Evolutionary conservation across 1,140 invertebrate species (phyloP).

Genomic region (Lithobius niger): DNA sequence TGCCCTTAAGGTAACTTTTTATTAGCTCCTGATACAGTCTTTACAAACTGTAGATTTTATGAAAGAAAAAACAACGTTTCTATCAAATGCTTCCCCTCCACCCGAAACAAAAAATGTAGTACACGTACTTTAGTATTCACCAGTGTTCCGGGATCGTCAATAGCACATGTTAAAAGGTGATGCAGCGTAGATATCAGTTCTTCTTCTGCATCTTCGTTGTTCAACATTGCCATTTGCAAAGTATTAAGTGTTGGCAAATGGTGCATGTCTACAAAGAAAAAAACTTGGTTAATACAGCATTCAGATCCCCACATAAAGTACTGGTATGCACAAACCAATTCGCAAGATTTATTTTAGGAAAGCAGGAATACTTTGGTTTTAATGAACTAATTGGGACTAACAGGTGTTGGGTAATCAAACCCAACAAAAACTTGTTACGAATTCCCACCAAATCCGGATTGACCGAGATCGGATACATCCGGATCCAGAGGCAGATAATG

Average conservation of each 20-base stretch:
- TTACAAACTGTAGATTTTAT: no score
- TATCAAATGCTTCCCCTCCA: no score
- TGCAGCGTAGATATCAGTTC: constrained; percentile 76
- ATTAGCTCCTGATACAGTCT: no score
- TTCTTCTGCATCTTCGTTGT: constrained; percentile 70
- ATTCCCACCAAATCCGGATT: background rate
- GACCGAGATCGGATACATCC: no score
- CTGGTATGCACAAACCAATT: no score
- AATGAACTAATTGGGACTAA: constrained; percentile 7
- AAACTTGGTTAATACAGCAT: constrained; percentile 11
- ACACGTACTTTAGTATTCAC: background rate
- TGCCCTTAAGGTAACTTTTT: no score
- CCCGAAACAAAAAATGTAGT: no score
- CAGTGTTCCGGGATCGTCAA: constrained; percentile 86
- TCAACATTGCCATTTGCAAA: constrained; percentile 68
- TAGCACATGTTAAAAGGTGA: constrained; percentile 77
- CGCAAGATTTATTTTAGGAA: no score
- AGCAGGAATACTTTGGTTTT: no score
- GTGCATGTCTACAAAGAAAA: constrained; percentile 54
- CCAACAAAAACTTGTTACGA: background rate
- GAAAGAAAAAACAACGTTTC: background rate
- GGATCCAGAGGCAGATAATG: no score
- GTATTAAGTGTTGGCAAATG: constrained; percentile 70
- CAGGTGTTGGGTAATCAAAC: no score
- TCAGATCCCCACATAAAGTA: no score